Percentiles rank a stretch among this genome's conserved stretches.
Evolutionary conservation across 2,113 vertebrate species (phyloP).

Genomic region (Telmatochromis brachygnathus): DNA sequence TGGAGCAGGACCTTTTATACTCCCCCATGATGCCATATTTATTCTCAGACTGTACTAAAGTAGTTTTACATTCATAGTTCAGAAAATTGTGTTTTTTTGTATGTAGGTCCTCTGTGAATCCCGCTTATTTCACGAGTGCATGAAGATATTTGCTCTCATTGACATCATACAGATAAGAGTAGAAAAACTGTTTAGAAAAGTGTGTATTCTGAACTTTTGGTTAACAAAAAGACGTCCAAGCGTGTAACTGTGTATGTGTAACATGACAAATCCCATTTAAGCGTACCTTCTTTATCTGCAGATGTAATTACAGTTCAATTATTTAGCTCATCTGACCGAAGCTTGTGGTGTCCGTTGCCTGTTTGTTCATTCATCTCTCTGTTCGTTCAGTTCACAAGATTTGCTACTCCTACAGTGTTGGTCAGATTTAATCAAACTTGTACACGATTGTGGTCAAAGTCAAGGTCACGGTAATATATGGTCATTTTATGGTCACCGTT

Average conservation of each 20-base stretch:
- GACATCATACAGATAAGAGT: background rate
- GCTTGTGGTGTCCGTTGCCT: background rate
- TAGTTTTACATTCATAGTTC: background rate
- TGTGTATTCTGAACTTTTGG: background rate
- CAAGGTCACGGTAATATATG: background rate
- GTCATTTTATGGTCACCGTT: background rate
- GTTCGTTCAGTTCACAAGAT: rapidly evolving
- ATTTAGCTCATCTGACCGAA: background rate
- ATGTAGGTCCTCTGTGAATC: background rate
- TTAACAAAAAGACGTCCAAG: background rate
- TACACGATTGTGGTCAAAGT: background rate
- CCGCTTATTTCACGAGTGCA: rapidly evolving
- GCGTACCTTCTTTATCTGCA: rapidly evolving
- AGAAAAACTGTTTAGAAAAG: background rate
- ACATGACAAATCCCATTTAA: background rate
- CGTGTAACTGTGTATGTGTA: background rate
- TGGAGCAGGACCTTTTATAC: background rate
- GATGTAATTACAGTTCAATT: background rate
- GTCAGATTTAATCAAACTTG: background rate
- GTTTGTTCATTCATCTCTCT: background rate
- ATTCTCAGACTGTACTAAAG: background rate
- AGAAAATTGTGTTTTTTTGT: rapidly evolving
- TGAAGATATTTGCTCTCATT: background rate
- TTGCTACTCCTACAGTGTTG: background rate
- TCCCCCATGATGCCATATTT: background rate